Evolutionary conservation across 1,140 invertebrate genomes (phyloP).

Genomic region (Sogatella furcifera): DNA sequence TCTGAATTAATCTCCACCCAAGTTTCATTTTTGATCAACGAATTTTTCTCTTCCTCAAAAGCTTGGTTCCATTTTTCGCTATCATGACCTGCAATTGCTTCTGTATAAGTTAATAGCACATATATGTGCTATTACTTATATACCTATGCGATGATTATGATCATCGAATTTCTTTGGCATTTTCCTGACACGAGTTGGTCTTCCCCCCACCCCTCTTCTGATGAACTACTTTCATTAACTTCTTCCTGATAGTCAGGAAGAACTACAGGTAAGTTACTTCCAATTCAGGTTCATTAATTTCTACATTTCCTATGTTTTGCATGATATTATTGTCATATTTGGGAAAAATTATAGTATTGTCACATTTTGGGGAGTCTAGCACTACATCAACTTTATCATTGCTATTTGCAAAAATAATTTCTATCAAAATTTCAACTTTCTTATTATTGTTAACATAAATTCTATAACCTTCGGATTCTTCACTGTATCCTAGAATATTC

Average conservation of each 20-base stretch:
- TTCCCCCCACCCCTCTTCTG: background rate
- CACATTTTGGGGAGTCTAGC: background rate
- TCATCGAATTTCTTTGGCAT: background rate
- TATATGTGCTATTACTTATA: too few species aligned
- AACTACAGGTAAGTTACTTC: background rate
- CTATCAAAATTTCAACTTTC: background rate
- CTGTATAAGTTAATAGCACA: conserved; percentile 23
- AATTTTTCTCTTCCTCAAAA: conserved; percentile 22
- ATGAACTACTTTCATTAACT: background rate
- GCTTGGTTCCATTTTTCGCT: conserved; percentile 20
- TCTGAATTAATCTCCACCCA: conserved; percentile 18
- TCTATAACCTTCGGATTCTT: background rate
- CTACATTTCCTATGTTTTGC: background rate
- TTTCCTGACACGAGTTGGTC: background rate
- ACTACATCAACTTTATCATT: background rate
- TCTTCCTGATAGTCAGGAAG: background rate
- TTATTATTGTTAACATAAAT: background rate
- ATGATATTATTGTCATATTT: too few species aligned
- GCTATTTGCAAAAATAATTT: background rate
- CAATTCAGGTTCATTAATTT: background rate
- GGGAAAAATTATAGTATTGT: too few species aligned
- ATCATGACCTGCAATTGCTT: conserved; percentile 21
- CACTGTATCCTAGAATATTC: conserved; percentile 11
- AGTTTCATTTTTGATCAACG: conserved; percentile 19
- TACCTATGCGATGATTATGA: too few species aligned